Conservation (phyloP, 2,113 vertebrate species). For the Megaceryle maxima region DNA sequence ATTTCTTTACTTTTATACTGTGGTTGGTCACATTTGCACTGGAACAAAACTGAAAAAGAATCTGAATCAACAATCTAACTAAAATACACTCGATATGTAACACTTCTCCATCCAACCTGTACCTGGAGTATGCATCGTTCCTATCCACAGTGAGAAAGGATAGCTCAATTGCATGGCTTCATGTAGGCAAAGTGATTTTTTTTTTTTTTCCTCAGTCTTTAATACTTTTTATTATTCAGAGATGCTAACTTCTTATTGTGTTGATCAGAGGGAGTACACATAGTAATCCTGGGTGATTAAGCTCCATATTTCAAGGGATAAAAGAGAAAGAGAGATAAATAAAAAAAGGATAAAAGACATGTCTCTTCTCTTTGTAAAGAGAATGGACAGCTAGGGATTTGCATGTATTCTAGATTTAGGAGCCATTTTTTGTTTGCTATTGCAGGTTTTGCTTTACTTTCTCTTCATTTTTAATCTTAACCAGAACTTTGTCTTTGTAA, state of each 20-base stretch:
- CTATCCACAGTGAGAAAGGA: background rate
- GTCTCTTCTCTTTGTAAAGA: background rate
- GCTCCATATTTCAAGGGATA: background rate
- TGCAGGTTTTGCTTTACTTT: background rate
- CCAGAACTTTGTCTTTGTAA: background rate
- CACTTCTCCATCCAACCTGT: background rate
- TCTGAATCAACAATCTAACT: background rate
- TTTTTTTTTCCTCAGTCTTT: background rate
- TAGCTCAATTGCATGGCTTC: background rate
- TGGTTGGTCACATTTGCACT: background rate
- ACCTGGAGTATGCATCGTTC: background rate
- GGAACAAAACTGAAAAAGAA: background rate
- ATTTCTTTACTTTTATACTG: background rate
- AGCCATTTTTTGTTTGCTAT: background rate
- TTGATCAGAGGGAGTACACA: background rate
- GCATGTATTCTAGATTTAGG: background rate
- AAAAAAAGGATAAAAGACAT: background rate
- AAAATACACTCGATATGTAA: background rate
- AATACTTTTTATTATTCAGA: background rate
- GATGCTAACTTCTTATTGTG: background rate
- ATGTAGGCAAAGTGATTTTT: accelerated
- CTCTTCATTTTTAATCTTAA: background rate
- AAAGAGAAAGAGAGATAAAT: background rate
- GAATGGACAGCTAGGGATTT: background rate
- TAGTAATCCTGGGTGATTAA: background rate